Evolutionary conservation across 53 echinoderm and acorn worm species (phyloP).

Genomic region (Stichopus horrens): DNA sequence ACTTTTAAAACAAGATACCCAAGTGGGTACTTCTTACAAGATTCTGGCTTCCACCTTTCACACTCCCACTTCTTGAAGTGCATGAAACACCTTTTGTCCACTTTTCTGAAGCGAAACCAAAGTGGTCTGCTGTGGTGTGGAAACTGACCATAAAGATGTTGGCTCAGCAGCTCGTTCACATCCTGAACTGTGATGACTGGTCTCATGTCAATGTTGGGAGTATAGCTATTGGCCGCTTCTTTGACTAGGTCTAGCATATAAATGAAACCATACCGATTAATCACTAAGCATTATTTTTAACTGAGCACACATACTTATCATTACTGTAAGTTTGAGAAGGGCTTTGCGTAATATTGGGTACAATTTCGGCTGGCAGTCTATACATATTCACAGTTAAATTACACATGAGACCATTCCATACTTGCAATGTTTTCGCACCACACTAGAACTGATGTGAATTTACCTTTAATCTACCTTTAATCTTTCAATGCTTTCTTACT

Average conservation of each 20-base stretch:
- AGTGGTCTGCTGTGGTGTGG: background rate
- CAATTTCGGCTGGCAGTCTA: too few species aligned
- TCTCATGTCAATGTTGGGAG: slow-evolving; percentile 8
- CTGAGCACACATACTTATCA: too few species aligned
- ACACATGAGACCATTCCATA: too few species aligned
- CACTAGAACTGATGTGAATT: too few species aligned
- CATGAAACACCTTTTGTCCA: slow-evolving; percentile 10
- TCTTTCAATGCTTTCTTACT: too few species aligned
- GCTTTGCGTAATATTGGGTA: too few species aligned
- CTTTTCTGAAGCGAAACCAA: slow-evolving; percentile 19
- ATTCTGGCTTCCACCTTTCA: slow-evolving; percentile 26
- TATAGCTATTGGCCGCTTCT: slow-evolving; percentile 1
- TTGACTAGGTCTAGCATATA: slow-evolving; percentile 1
- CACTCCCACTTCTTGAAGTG: slow-evolving; percentile 40
- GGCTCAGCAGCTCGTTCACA: background rate
- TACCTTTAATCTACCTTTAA: too few species aligned
- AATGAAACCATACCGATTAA: background rate
- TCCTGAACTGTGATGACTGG: slow-evolving; percentile 1
- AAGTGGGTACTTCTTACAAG: background rate
- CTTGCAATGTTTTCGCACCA: too few species aligned
- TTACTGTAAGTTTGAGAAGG: too few species aligned
- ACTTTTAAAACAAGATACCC: slow-evolving; percentile 15
- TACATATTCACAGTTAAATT: too few species aligned
- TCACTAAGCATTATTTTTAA: too few species aligned
- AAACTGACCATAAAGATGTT: background rate